phyloP scores from a whole-genome alignment of 2,888 invertebrate genomes.

The Mythimna lalbum region DNA sequence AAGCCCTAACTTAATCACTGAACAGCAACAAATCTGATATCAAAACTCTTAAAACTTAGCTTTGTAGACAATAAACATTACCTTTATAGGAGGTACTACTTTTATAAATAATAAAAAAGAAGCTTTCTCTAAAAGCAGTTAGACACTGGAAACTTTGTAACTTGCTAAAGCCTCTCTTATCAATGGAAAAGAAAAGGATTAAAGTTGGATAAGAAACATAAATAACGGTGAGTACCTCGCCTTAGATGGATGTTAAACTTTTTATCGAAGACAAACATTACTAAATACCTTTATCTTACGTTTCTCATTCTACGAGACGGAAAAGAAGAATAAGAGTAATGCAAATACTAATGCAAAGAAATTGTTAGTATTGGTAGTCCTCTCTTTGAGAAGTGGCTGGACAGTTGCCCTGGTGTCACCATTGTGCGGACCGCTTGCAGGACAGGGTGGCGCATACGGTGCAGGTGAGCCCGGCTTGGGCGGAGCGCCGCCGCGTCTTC shows the following conservation, averaged over 20 bases:
- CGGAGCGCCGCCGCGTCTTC: too few relatives aligned
- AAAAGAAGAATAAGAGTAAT: slow-evolving; percentile 27
- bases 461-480: too few relatives aligned
- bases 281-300: slow-evolving; percentile 65
- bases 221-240: slow-evolving; percentile 70
- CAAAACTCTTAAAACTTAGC: slow-evolving; percentile 53
- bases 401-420: too few relatives aligned
- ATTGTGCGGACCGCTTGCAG: too few relatives aligned
- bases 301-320: slow-evolving; percentile 16
- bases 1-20: slow-evolving; percentile 33
- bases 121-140: slow-evolving; percentile 62
- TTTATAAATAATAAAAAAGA: slow-evolving; percentile 63
- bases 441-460: too few relatives aligned
- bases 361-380: too few relatives aligned
- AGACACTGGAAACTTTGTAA: slow-evolving; percentile 62
- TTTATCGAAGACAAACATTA: slow-evolving; percentile 75
- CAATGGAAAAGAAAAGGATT: slow-evolving; percentile 74
- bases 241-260: slow-evolving; percentile 73
- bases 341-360: too few relatives aligned
- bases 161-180: slow-evolving; percentile 70
- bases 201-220: slow-evolving; percentile 75
- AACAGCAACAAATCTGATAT: slow-evolving; percentile 45
- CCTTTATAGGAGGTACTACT: slow-evolving; percentile 44
- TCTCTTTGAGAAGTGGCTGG: too few relatives aligned
- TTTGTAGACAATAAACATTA: slow-evolving; percentile 54